A percentile compares a stretch with the other conserved stretches of the same genome.
These are phyloP conservation scores for Elanoides forficatus DNA, from an alignment of 2,113 vertebrate genomes.

Conservation along the genomic window DNA sequence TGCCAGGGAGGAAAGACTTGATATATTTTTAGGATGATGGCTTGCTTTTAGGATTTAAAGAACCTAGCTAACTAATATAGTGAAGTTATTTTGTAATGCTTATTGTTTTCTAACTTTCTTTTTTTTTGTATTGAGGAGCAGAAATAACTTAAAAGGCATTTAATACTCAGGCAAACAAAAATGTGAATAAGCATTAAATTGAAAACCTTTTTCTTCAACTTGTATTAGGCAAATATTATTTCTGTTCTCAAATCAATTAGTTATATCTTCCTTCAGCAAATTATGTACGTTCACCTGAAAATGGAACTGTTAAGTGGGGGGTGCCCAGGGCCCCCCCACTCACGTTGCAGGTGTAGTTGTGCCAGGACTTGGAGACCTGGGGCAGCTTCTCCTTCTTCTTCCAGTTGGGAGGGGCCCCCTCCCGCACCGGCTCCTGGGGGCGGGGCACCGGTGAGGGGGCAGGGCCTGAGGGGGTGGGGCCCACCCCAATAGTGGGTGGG, in stretches of 20 bases:
- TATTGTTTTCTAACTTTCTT: neutral
- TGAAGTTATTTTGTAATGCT: neutral
- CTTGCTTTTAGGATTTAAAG: neutral
- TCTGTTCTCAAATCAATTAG: neutral
- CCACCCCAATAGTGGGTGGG: too few relatives aligned
- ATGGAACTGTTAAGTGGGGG: neutral
- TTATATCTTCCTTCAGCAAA: neutral
- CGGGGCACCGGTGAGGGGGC: too few relatives aligned
- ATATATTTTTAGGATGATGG: neutral
- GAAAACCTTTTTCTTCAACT: neutral
- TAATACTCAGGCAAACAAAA: neutral
- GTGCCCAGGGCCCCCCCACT: neutral
- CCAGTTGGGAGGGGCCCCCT: slow-evolving; percentile 79
- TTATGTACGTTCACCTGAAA: neutral
- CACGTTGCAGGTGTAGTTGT: neutral
- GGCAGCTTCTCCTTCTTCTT: slow-evolving; percentile 83
- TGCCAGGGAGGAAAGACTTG: neutral
- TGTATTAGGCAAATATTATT: neutral
- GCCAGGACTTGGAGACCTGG: slow-evolving; percentile 79
- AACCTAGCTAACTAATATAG: neutral
- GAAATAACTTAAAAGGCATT: neutral
- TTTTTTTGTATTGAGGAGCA: neutral
- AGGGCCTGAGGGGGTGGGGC: neutral
- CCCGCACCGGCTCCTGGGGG: slow-evolving; percentile 75
- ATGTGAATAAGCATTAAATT: neutral